Conservation (phyloP, 2,113 vertebrate genomes). For the Empidonax traillii region DNA sequence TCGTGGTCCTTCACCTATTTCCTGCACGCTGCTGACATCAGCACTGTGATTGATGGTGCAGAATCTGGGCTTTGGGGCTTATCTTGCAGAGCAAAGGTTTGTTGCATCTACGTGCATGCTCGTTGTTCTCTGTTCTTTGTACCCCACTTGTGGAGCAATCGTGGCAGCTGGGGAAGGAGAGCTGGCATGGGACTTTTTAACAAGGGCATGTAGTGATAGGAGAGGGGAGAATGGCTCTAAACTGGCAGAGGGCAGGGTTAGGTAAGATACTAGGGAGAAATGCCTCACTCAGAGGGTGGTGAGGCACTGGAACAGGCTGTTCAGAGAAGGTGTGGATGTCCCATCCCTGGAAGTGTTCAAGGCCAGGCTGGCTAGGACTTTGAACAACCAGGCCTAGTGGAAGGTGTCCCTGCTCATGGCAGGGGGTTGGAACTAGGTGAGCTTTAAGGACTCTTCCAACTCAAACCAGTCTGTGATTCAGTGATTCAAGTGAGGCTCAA, state of each 20-base stretch:
- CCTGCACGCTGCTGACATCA: not conserved
- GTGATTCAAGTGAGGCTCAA: not conserved
- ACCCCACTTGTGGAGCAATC: not conserved
- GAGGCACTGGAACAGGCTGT: not conserved
- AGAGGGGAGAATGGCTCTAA: not conserved
- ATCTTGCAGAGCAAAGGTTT: not conserved
- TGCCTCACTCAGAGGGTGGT: not conserved
- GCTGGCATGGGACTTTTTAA: not conserved
- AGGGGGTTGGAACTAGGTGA: not conserved
- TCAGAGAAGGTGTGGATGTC: not conserved
- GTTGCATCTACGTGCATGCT: fast-evolving
- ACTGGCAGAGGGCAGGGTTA: not conserved
- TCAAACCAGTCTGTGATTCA: not conserved
- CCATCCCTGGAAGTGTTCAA: not conserved
- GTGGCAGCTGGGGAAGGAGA: not conserved
- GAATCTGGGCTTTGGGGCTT: not conserved
- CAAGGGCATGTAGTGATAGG: not conserved
- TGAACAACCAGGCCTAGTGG: not conserved
- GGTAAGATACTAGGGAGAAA: not conserved
- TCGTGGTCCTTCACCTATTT: not conserved
- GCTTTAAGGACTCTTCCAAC: not conserved
- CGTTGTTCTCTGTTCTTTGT: not conserved
- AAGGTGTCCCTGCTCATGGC: not conserved
- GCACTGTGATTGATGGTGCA: not conserved
- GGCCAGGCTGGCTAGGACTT: not conserved